These are phyloP conservation scores for Characodon lateralis DNA, from an alignment of 2,797 vertebrate species.

Conservation along the genomic window DNA sequence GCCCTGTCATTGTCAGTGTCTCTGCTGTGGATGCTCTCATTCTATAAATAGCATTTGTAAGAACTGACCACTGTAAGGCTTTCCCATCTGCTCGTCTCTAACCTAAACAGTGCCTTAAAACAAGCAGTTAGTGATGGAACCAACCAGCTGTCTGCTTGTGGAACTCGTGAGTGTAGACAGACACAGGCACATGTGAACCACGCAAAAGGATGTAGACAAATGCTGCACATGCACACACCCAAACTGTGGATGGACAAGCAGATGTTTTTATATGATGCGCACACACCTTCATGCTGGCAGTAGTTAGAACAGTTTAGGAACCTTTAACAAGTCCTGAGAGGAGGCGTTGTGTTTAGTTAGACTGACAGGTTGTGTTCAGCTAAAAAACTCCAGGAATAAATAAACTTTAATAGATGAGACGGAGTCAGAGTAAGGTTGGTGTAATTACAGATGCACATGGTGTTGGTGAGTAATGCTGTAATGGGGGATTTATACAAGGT, in stretches of 20 bases:
- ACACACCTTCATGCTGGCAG: constrained; percentile 13
- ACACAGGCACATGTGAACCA: constrained; percentile 6
- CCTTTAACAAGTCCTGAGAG: constrained; percentile 23
- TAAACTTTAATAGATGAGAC: constrained; percentile 39
- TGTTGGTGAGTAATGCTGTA: background rate
- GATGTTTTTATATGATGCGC: background rate
- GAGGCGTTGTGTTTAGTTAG: constrained; percentile 27
- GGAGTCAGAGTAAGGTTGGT: constrained; percentile 5
- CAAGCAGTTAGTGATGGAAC: constrained; percentile 30
- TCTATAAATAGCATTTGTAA: constrained; percentile 57
- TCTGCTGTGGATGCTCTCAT: background rate
- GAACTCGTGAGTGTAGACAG: constrained; percentile 13
- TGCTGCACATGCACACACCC: background rate
- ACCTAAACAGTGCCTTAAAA: constrained; percentile 57
- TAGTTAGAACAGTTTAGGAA: constrained; percentile 38
- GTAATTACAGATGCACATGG: background rate
- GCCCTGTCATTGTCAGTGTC: background rate
- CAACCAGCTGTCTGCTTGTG: constrained; percentile 36
- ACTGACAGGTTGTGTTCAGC: constrained; percentile 46
- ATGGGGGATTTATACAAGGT: background rate
- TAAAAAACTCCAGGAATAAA: constrained; percentile 40
- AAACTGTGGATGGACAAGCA: background rate
- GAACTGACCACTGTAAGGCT: constrained; percentile 25
- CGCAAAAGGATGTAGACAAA: background rate
- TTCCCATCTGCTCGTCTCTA: constrained; percentile 51